Base-by-base conservation (phyloP, 2,113 vertebrate species). In the Piaya cayana region DNA sequence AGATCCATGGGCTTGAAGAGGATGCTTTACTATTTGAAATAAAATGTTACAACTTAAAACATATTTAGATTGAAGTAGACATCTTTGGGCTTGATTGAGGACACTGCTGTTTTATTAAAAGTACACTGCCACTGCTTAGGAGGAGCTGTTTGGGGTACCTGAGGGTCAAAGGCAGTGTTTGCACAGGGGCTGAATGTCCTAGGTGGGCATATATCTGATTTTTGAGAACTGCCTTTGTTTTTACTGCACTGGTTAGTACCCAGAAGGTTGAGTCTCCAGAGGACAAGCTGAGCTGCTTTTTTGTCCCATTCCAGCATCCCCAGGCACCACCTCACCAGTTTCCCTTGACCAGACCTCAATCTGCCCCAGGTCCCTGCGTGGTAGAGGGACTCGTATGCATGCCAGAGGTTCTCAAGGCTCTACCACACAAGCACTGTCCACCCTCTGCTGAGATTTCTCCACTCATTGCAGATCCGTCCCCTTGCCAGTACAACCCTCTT, bases 181-280 rank as follows among this genome's bases (percentile, higher is more conserved):
- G 59, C 20, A 50, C 9, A 29, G 32, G 50, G n/a, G 50, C 17
- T 88, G 64, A 36, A 42, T 7, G 36, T 6, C 30, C 49, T 21
- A 7, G 5, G 6, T 34, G 23, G 36, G 39, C 27, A 13, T 9
- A 37, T 18, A 11, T 8, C 36, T 62, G 67, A 25, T 56, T 87
- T 79, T 29, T 15, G 30, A 32, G 36, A 50, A 5, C 55, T 85
- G 62, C 43, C 16, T 52, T 79, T 27, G 12, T 30, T 81, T 55
- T 36, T 39, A 5, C 2, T 1, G 3, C 9, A 1, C 9, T 19
- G 23, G 5, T 23, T 52, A 59, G 78, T 34, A 52, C 2, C 15
- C 4, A 1, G 17, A 25, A 25, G 2, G 2, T 36, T 43, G 45
- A 65, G 29, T 16, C 55, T 50, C 29, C 0, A 2, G 14, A 18